Evolutionary conservation across 2,797 vertebrate genomes (phyloP).

Genomic region (Etheostoma perlongum): DNA sequence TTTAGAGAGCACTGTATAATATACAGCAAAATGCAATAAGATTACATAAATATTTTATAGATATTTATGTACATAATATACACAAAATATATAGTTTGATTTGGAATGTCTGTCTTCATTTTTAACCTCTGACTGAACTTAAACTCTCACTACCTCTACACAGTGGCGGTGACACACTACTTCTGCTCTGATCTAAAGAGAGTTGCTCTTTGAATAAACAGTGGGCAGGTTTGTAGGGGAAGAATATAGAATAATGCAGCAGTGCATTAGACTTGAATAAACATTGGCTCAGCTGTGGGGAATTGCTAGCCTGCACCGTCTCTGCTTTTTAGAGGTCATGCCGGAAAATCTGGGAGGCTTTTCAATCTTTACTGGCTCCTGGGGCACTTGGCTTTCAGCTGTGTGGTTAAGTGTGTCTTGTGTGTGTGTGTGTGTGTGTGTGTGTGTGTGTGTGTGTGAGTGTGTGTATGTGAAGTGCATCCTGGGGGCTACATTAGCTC

Average conservation of each 20-base stretch:
- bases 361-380: conserved; percentile 66
- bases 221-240: conserved; percentile 49
- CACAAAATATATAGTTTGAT: conserved; percentile 53
- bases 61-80: conserved; percentile 70
- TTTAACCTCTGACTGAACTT: conserved; percentile 36
- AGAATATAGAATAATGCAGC: conserved; percentile 59
- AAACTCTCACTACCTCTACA: conserved; percentile 37
- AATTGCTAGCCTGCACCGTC: conserved; percentile 28
- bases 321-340: conserved; percentile 62
- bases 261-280: conserved; percentile 57
- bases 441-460: conserved; percentile 39
- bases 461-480: conserved; percentile 59
- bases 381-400: conserved; percentile 68
- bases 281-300: conserved; percentile 58
- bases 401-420: conserved; percentile 51
- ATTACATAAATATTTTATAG: conserved; percentile 62
- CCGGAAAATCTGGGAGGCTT: conserved; percentile 62
- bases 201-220: conserved; percentile 60
- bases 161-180: conserved; percentile 55
- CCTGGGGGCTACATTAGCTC: conserved; percentile 69
- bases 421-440: conserved; percentile 23
- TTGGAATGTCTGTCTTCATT: conserved; percentile 67
- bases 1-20: conserved; percentile 39
- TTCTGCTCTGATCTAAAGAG: conserved; percentile 53
- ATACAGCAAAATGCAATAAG: conserved; percentile 60